Conservation (phyloP, 2,113 vertebrate genomes). For the Tichodroma muraria region DNA sequence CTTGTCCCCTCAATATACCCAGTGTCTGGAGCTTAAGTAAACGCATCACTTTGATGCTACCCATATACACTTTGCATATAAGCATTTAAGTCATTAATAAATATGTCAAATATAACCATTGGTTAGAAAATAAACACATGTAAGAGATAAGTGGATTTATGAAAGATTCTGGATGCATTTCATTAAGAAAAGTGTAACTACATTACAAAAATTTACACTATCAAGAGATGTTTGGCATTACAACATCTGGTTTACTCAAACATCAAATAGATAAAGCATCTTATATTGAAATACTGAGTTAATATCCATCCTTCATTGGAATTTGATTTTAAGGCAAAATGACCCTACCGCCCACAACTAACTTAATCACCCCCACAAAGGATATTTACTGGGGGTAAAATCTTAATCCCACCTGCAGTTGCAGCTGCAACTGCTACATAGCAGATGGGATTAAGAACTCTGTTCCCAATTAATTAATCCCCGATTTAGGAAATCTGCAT, state of each 20-base stretch:
- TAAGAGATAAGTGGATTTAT: background rate
- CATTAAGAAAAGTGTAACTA: background rate
- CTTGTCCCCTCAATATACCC: background rate
- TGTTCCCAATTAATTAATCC: background rate
- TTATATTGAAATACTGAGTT: background rate
- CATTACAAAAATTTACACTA: background rate
- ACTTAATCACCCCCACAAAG: background rate
- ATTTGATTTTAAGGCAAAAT: background rate
- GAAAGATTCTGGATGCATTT: background rate
- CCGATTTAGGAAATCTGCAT: background rate
- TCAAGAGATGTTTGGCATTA: background rate
- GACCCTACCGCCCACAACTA: background rate
- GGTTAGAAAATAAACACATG: background rate
- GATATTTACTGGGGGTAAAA: background rate
- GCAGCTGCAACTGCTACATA: background rate
- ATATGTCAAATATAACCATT: background rate
- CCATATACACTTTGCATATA: background rate
- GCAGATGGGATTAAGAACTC: background rate
- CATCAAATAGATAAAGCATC: background rate
- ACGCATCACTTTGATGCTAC: background rate
- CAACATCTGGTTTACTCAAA: background rate
- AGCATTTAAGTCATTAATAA: background rate
- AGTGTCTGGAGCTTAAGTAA: background rate
- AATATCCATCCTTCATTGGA: background rate
- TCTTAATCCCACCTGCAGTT: too few species aligned